Base-by-base conservation (phyloP, 2,888 invertebrate species). In the Eurois occulta region DNA sequence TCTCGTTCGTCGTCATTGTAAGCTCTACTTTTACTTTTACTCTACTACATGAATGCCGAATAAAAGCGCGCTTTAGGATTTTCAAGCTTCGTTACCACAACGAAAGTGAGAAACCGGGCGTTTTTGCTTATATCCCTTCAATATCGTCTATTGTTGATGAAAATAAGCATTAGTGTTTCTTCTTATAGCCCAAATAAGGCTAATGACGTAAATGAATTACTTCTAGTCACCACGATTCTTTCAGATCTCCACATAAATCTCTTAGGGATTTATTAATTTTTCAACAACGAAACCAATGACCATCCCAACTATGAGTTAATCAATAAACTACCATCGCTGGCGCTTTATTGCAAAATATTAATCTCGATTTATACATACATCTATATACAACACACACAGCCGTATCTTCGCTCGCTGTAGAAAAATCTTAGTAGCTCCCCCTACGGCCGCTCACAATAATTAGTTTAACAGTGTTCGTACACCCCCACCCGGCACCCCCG, bases 391-490 rank as follows among this genome's bases (percentile, higher is more conserved):
- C 90, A n/a, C 87, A 89, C 90, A 90, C 91, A 89, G 83, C 81
- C 83, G 87, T 85, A 80, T 90, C 85, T 87, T 88, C 86, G 81
- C 82, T 86, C 87, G 79, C 83, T 86, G 93, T 91, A 93, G 93
- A 93, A 93, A 93, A 93, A 93, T 93, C 93, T 93, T 93, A 90
- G 91, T 87, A 85, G 85, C 87, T 89, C 89, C 92, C 90, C 90
- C 88, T 86, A 85, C 89, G 87, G 86, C 88, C 87, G 89, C 91
- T 91, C 91, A 92, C 93, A 93, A 93, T 93, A 93, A 93, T 93
- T 93, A 93, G 93, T 93, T 93, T 93, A 93, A 93, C 93, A 95
- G 95, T 94, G 93, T 94, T 93, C 93, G 91, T 90, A 90, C 91
- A 83, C 91, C 90, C 90, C 77, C 78, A 74, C 76, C 85, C 67